Conservation (phyloP, 2,888 invertebrate species). For the Thymelicus lineola region DNA sequence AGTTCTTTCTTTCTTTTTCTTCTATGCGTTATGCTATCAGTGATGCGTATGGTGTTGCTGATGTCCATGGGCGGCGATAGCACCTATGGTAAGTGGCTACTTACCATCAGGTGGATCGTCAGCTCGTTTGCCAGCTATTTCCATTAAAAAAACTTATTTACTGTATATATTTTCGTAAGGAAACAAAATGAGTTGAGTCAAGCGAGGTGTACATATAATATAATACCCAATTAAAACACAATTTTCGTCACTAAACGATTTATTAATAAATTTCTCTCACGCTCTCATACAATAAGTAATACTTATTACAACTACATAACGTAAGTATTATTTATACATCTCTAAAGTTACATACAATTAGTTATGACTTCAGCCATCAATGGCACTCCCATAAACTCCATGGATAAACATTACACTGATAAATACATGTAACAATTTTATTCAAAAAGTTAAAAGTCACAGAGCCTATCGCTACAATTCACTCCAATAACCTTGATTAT, state of each 20-base stretch:
- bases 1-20: too few relatives aligned
- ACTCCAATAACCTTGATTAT: constrained; percentile 53
- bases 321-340: constrained; percentile 53
- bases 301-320: constrained; percentile 66
- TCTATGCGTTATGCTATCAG: too few relatives aligned
- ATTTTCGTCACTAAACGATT: constrained; percentile 63
- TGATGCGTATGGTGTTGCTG: too few relatives aligned
- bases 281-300: constrained; percentile 75
- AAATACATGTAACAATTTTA: constrained; percentile 40
- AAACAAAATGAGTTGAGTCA: too few relatives aligned
- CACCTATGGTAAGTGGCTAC: too few relatives aligned
- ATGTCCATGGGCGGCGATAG: too few relatives aligned
- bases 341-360: constrained; percentile 51
- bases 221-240: constrained; percentile 45
- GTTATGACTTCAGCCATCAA: constrained; percentile 65
- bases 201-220: constrained; percentile 9
- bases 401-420: constrained; percentile 44
- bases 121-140: too few relatives aligned
- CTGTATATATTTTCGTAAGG: too few relatives aligned
- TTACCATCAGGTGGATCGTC: too few relatives aligned
- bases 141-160: too few relatives aligned
- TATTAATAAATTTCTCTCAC: constrained; percentile 71
- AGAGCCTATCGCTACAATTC: constrained; percentile 42
- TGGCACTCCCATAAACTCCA: constrained; percentile 60
- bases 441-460: constrained; percentile 39